phyloP scores from a whole-genome alignment of 2,113 vertebrate genomes.

The Xiphias gladius region DNA sequence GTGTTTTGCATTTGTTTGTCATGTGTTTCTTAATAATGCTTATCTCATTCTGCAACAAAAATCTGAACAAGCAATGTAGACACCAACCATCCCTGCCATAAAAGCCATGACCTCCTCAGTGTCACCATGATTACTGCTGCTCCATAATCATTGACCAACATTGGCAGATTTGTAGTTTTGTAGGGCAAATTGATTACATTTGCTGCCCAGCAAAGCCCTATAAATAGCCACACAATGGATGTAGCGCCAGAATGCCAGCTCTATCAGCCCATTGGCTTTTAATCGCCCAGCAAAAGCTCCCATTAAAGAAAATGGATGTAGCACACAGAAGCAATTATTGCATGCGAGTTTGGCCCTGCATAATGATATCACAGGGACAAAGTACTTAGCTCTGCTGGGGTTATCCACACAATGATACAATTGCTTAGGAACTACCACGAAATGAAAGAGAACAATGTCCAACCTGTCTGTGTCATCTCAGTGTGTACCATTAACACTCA shows the following conservation, averaged over 20 bases:
- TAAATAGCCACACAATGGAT: slow-evolving; percentile 70
- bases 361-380: slow-evolving; percentile 68
- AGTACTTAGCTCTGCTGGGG: slow-evolving; percentile 44
- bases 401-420: slow-evolving; percentile 42
- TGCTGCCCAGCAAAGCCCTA: slow-evolving; percentile 57
- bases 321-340: slow-evolving; percentile 76
- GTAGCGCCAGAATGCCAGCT: slow-evolving; percentile 55
- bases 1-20: neutral
- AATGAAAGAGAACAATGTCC: slow-evolving; percentile 35
- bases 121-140: slow-evolving; percentile 31
- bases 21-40: neutral
- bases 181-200: slow-evolving; percentile 69
- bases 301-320: slow-evolving; percentile 81
- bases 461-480: neutral
- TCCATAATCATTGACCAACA: slow-evolving; percentile 52
- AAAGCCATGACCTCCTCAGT: slow-evolving; percentile 52
- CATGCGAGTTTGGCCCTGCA: slow-evolving; percentile 56
- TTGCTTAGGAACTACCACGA: slow-evolving; percentile 43
- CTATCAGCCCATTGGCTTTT: slow-evolving; percentile 77
- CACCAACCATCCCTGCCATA: slow-evolving; percentile 17
- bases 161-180: slow-evolving; percentile 56
- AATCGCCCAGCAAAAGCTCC: slow-evolving; percentile 76
- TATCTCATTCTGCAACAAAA: slow-evolving; percentile 22
- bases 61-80: slow-evolving; percentile 15
- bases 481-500: slow-evolving; percentile 1